phyloP scores from a whole-genome alignment of 2,797 vertebrate genomes.

The Pteronotus mesoamericanus region DNA sequence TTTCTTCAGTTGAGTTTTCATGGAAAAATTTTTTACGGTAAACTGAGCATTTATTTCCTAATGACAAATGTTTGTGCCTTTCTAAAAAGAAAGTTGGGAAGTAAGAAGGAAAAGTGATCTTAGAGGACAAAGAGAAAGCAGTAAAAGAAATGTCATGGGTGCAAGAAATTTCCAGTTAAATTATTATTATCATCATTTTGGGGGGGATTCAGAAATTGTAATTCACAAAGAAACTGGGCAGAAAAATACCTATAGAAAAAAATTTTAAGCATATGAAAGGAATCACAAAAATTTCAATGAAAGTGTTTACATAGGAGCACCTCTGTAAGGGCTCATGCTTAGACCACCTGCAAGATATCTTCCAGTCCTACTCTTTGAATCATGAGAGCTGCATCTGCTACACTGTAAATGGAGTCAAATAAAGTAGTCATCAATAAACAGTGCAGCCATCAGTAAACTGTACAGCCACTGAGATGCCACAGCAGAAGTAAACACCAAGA shows the following conservation, averaged over 20 bases:
- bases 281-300: not conserved
- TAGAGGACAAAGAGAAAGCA: not conserved
- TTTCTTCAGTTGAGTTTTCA: not conserved
- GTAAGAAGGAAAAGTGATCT: not conserved
- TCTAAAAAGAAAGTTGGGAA: not conserved
- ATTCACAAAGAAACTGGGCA: not conserved
- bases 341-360: not conserved
- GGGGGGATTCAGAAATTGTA: not conserved
- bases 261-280: not conserved
- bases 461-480: not conserved
- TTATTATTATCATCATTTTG: not conserved
- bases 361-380: not conserved
- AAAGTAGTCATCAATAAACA: not conserved
- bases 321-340: not conserved
- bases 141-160: not conserved
- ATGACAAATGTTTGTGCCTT: constrained; percentile 4
- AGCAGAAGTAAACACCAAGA: not conserved
- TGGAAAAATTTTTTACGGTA: not conserved
- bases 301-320: not conserved
- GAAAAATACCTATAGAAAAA: not conserved
- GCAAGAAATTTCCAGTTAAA: not conserved
- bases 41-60: constrained; percentile 9
- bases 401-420: not conserved
- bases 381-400: not conserved
- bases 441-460: too few species aligned